Percentiles rank a stretch among this genome's conserved stretches.
Evolutionary conservation across 2,113 vertebrate species (phyloP).

Genomic region (Barnardius zonarius): DNA sequence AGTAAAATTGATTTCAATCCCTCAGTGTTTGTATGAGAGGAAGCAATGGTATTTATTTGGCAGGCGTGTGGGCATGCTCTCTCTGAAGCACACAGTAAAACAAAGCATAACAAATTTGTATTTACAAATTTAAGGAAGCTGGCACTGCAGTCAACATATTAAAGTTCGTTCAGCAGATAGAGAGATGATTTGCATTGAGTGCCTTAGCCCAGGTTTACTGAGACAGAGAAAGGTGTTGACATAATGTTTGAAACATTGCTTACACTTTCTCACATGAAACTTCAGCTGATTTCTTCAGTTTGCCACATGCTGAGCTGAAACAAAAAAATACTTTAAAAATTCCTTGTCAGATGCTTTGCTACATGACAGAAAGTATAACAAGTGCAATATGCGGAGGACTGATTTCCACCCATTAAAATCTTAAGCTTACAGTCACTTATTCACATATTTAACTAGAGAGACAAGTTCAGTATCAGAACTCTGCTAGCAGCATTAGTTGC

Average conservation of each 20-base stretch:
- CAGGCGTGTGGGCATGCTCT: neutral
- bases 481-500: neutral
- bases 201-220: neutral
- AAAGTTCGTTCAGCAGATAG: neutral
- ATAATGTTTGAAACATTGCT: conserved; percentile 21
- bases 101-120: conserved; percentile 43
- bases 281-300: neutral
- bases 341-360: neutral
- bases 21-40: neutral
- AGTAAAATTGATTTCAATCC: neutral
- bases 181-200: conserved; percentile 6
- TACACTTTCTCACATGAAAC: neutral
- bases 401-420: neutral
- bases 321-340: neutral
- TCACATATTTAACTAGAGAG: neutral
- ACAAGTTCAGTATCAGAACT: neutral
- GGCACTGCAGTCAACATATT: conserved; percentile 15
- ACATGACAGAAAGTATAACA: neutral
- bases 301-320: conserved; percentile 3
- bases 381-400: neutral
- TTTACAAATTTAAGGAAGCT: conserved; percentile 32
- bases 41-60: neutral
- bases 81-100: neutral
- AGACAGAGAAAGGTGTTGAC: conserved; percentile 22
- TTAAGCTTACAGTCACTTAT: neutral